Percentiles rank a stretch among this genome's conserved stretches.
Conservation (phyloP, 2,888 invertebrate genomes). For the Agapostemon virescens region DNA sequence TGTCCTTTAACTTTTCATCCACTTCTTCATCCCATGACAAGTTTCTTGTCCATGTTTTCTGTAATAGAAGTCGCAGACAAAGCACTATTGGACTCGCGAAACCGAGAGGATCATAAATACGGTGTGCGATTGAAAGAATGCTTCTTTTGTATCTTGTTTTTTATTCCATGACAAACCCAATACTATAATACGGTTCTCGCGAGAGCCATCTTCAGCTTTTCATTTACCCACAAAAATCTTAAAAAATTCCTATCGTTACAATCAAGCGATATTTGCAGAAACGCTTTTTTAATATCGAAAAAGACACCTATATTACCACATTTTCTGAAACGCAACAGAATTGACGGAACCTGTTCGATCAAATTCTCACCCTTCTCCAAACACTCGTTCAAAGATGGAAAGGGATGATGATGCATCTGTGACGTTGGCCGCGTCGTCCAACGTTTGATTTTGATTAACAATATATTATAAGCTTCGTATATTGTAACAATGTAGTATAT, state of each 20-base stretch:
- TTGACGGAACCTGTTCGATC: neutral
- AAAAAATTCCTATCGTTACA: slow-evolving; percentile 39
- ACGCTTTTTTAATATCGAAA: slow-evolving; percentile 24
- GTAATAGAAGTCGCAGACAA: slow-evolving; percentile 26
- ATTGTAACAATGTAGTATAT: too few relatives aligned
- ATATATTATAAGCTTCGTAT: too few relatives aligned
- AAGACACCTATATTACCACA: too few relatives aligned
- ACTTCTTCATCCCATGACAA: slow-evolving; percentile 34
- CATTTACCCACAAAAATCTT: slow-evolving; percentile 65
- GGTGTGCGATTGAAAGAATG: slow-evolving; percentile 6
- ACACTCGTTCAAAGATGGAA: slow-evolving; percentile 23
- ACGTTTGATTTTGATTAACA: too few relatives aligned
- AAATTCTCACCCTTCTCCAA: slow-evolving; percentile 28
- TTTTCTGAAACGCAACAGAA: neutral
- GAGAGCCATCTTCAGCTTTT: slow-evolving; percentile 29
- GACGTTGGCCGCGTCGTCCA: too few relatives aligned
- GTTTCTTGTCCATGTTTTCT: slow-evolving; percentile 11
- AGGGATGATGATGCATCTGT: neutral
- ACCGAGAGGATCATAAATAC: slow-evolving; percentile 33
- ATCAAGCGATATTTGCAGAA: slow-evolving; percentile 13
- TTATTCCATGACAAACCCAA: slow-evolving; percentile 3
- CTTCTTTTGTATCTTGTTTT: neutral
- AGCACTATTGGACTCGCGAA: slow-evolving; percentile 26
- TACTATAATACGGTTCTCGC: slow-evolving; percentile 24
- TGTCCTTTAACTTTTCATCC: too few relatives aligned